Evolutionary conservation across 1,140 invertebrate species (phyloP).

Genomic region (Panagrolaimus sp.): DNA sequence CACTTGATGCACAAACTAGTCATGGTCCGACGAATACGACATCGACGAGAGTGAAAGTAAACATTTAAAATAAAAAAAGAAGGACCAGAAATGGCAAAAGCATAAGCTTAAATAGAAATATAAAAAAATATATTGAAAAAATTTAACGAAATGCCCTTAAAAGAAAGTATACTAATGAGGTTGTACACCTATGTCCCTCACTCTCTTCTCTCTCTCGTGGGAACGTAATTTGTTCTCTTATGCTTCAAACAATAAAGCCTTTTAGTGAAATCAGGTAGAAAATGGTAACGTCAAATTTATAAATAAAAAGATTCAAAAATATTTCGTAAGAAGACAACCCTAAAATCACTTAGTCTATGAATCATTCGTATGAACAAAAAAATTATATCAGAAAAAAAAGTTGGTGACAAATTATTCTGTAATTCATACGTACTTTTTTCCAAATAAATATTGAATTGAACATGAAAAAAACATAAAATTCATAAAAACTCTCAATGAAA

Average conservation of each 20-base stretch:
- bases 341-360: not conserved
- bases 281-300: not conserved
- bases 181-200: conserved; percentile 4
- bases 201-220: conserved; percentile 1
- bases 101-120: not conserved
- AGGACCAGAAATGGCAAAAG: conserved; percentile 15
- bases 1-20: conserved; percentile 3
- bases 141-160: not conserved
- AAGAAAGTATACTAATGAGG: conserved; percentile 1
- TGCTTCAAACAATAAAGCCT: not conserved
- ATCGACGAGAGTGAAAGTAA: conserved; percentile 11
- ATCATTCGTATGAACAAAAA: not conserved
- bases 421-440: not conserved
- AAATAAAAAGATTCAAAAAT: no score
- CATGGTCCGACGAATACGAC: conserved; percentile 14
- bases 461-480: not conserved
- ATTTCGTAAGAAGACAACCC: not conserved
- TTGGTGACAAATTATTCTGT: not conserved
- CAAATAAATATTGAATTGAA: no score
- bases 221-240: conserved; percentile 6
- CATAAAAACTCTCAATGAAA: conserved; percentile 8
- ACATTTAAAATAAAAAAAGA: not conserved
- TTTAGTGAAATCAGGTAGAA: conserved; percentile 6
- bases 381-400: not conserved
- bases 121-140: not conserved